Base-by-base conservation (phyloP, 2,888 invertebrate species). In the Thereva unica region DNA sequence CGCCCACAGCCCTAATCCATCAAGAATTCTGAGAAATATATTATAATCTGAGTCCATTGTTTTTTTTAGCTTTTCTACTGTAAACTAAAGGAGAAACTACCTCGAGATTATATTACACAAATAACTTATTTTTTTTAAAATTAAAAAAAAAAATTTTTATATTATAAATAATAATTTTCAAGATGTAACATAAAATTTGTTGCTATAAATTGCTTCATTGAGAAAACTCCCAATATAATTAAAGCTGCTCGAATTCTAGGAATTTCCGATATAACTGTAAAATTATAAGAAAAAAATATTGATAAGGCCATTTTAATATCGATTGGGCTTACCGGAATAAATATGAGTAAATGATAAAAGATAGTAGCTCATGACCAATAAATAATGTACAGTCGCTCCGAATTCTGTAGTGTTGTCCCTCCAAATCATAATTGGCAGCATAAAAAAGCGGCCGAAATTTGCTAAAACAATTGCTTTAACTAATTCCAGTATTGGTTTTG, bases 401-500 rank as follows among this genome's bases (percentile, higher is more conserved):
- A 78, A 72, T 23, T 77, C 78, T 3, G 79, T 80, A 8, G 78
- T 78, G 49, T 81, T 80, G 56, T 75, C 78, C 23, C 78, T 77
- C 89, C 89, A 89, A 69, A 89, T 87, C 67, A 87, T 77, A 73
- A 84, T 84, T 0, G 89, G 88, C 12, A 89, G 74, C 3, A 87
- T 77, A 65, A 88, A 82, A 72, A 88, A 82, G 10, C 83, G 81
- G 61, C 86, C 85, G 74, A 84, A 84, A 75, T 85, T 83, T 0
- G 86, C 85, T 67, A 89, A 77, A 0, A 86, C 84, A 69, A 87
- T 83, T 1, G 86, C 84, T 74, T 87, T 87, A 67, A 85, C 76
- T 10, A 86, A 74, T 7, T 77, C 74, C 23, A 75, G 6, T 4
- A 35, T 44, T 6, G 12, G 47, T 8, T 38, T 59, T 1, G 49